Base-by-base conservation (phyloP, 2,888 invertebrate species). In the Cataglyphis altisquamis region DNA sequence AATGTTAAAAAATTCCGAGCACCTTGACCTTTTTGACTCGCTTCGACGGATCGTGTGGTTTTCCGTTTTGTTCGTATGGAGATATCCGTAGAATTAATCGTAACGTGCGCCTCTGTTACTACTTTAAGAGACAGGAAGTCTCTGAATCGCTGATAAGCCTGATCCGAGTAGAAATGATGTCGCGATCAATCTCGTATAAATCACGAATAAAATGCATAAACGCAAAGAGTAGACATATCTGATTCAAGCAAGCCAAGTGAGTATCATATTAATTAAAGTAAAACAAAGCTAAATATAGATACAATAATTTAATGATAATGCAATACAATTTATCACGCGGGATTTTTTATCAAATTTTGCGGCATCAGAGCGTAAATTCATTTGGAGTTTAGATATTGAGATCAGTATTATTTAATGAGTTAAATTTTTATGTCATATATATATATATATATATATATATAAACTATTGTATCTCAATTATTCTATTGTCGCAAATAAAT, bases 21-120 rank as follows among this genome's bases (percentile, higher is more conserved):
- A 48, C 84, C 77, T 87, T 84, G 87, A 87, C 67, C 84, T 83
- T 52, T 52, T 67, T 75, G 45, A 72, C 72, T 81, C 64, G 75
- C 39, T 74, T 75, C 55, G 32, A 60, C 60, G 32, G 60, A 60
- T 18, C 29, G 63, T 25, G 36, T 48, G 41, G 57, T 86, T 81
- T 75, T 75, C 60, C 15, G 25, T 48, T 73, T 48, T 83, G 74
- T 74, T 75, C 57, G 36, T 75, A 57, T 66, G 29, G 36, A 70
- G 60, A 70, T 62, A 60, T 36, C 9, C n/a, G 18, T 57, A 4
- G 52, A 81, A 86, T 68, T 84, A 82, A 85, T 82, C 83, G 82
- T 41, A 6, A 15, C 67, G 32, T 10, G 10, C 29, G n/a, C 10
- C n/a, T 52, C 52, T 2, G n/a, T 8, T 52, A 10, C 45, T 9